phyloP scores from a whole-genome alignment of 2,113 vertebrate genomes.

The Anarrhichthys ocellatus region DNA sequence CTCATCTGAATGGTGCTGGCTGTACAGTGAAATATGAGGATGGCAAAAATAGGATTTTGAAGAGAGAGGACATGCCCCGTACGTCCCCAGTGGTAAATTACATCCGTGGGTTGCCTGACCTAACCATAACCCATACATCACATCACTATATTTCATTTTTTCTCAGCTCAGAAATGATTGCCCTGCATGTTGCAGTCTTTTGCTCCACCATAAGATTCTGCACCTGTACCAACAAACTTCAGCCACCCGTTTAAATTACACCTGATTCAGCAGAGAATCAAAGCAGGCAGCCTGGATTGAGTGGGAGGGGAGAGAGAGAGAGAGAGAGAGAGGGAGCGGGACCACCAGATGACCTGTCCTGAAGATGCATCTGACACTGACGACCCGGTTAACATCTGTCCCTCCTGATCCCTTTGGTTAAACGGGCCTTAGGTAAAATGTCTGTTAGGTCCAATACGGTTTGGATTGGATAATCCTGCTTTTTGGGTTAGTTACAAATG shows the following conservation, averaged over 20 bases:
- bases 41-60: neutral
- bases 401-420: no score
- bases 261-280: slow-evolving; percentile 5
- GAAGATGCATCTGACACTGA: neutral
- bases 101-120: neutral
- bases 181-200: neutral
- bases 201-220: neutral
- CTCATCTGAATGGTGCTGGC: neutral
- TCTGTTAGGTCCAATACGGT: no score
- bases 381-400: neutral
- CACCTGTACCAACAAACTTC: neutral
- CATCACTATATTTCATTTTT: neutral
- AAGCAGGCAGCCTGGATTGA: neutral
- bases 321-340: neutral
- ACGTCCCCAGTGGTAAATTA: neutral
- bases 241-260: neutral
- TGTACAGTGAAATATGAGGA: neutral
- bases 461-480: no score
- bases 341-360: neutral
- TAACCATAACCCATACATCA: neutral
- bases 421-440: no score
- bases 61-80: neutral
- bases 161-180: neutral
- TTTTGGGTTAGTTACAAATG: neutral
- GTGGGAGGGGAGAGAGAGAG: neutral